Evolutionary conservation across 2,888 invertebrate species (phyloP), one percentile per base, ranked within the genome.

Genomic region (Antheraea assamensis): DNA sequence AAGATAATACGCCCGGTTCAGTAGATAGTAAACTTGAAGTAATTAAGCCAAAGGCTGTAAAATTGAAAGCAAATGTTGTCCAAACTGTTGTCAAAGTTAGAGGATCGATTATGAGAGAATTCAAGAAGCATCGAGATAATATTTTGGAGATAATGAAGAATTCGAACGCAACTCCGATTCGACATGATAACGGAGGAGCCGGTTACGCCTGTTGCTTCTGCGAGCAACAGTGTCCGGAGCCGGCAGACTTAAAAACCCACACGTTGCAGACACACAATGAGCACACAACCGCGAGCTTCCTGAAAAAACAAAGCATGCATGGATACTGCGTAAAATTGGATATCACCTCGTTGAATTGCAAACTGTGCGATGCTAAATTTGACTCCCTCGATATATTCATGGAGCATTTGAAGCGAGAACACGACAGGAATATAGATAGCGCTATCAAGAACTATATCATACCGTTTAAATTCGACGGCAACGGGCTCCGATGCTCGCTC

Each of bases 201-300:
- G 88, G 88, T 0, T 91, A 87, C 75, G 75, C 78, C 0, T 91
- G 91, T 75, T 83, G 85, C 35, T 91, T 85, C 75, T 91, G 91
- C 52, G 73, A 78, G 2, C 75, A 82, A 19, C 81, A 85, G 47
- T 90, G 80, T 64, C 76, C 78, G 13, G 78, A 83, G 10, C 85
- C 90, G 3, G 83, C 80, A 0, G 84, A 88, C 7, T 80, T 90
- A 0, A 90, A 90, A 75, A 75, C 74, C 0, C 90, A 90, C 70
- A 87, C 85, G 0, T 77, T 85, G n/a, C 64, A 76, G 21, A 72
- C 77, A 72, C 76, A 79, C 70, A 75, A 78, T n/a, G 70, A 70
- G 17, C 72, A 74, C 21, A 73, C 74, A n/a, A 77, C 74, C 35
- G 47, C 70, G 15, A 71, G 52, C 21, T 76, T 75, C 70, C 80